Evolutionary conservation across 2,113 vertebrate species (phyloP).

Genomic region (Danio rerio): DNA sequence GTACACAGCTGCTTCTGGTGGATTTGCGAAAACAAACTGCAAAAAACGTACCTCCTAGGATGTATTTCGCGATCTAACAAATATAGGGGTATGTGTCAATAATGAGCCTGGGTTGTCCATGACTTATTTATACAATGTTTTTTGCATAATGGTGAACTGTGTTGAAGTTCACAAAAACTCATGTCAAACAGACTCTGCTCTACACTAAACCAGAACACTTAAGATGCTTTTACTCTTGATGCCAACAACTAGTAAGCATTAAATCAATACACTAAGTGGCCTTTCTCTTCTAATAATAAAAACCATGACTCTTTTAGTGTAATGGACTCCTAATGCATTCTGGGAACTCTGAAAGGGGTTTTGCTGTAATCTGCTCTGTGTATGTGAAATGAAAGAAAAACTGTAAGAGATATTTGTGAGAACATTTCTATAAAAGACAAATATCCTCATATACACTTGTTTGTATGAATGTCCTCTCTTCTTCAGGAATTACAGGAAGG

Average conservation of each 20-base stretch:
- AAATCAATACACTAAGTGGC: conserved; percentile 62
- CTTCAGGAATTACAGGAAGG: neutral
- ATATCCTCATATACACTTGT: neutral
- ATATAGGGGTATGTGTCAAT: too few relatives aligned
- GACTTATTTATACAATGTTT: too few relatives aligned
- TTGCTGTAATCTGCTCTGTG: conserved; percentile 14
- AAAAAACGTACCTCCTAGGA: too few relatives aligned
- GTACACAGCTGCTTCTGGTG: too few relatives aligned
- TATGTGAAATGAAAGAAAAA: neutral
- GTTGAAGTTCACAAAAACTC: too few relatives aligned
- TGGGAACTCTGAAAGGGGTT: conserved; percentile 49
- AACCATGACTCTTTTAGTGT: conserved; percentile 60
- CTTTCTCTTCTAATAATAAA: conserved; percentile 63
- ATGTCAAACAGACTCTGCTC: too few relatives aligned
- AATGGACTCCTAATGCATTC: conserved; percentile 66
- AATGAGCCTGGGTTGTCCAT: too few relatives aligned
- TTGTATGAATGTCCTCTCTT: neutral
- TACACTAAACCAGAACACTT: neutral
- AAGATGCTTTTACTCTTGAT: conserved; percentile 44
- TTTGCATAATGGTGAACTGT: too few relatives aligned
- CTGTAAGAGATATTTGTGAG: neutral
- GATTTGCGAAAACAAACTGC: too few relatives aligned
- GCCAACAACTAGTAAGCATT: conserved; percentile 51
- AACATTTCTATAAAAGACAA: neutral
- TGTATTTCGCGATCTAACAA: too few relatives aligned